Evolutionary conservation across 2,113 vertebrate genomes (phyloP), one percentile per base, ranked within the genome.

Genomic region (Dicaeum eximium): DNA sequence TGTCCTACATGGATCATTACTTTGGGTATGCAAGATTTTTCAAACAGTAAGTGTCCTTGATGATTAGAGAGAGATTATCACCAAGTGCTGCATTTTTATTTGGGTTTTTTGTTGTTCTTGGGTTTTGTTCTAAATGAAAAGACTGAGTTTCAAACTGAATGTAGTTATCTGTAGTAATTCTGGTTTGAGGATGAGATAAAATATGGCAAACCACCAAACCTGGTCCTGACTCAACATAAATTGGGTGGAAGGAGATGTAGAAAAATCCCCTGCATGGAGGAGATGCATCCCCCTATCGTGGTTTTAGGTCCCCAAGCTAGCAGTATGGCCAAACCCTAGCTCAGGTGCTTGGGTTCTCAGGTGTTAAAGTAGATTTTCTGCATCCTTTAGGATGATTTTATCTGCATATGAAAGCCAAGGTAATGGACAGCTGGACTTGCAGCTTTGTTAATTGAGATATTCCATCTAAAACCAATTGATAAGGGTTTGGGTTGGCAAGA

Each of bases 1-100:
- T 93, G 71, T 93, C 90, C 94, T 71, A 73, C 79, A 83, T 31
- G 79, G 79, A 70, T 95, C 94, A 86, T 95, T 96, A 95, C 86
- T 94, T 88, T 90, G 85, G 25, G 35, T 61, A 87, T 61, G 90
- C 67, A 51, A 66, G 71, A 73, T 88, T 86, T 92, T 80, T 95
- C 93, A 86, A 94, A 80, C 48, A 73, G 21, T 75, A 79, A 93
- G 65, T 70, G 92, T 85, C 79, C 85, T 80, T 86, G 47, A 42
- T 95, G 84, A 90, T 95, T 91, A 95, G 54, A 93, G 45, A 79
- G 73, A 72, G 66, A 89, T 91, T 93, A 91, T 83, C 75, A 86
- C 57, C 35, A 66, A 95, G 67, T 66, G 45, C 79, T 90, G 74
- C 62, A 24, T 80, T 94, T 80, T 82, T 47, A 31, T 87, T 91